Evolutionary conservation across 2,113 vertebrate species (phyloP), one percentile per base, ranked within the genome.

Genomic region (Ursus arctos): DNA sequence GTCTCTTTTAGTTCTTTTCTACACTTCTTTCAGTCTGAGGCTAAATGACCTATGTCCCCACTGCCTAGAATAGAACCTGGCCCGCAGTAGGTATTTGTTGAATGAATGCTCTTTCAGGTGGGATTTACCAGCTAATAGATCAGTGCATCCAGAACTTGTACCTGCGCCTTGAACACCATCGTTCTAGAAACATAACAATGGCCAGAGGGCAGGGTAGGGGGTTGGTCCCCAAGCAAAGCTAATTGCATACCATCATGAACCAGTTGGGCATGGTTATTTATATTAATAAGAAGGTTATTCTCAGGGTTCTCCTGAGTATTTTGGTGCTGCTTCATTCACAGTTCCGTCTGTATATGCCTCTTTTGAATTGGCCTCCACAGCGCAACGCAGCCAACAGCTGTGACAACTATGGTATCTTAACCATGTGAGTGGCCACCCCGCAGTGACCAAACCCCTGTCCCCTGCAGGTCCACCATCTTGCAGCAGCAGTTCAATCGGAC

Each of bases 401-500:
- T 53, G 31, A 22, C 47, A 13, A 19, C 8, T 40, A 7, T 5
- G 6, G 14, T 49, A 21, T 21, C 51, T 8, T 14, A 11, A 43
- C 15, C 26, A 0, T 0, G 0, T 6, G 19, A 14, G n/a, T 15
- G 28, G 10, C 72, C 33, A 0, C 24, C 55, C 65, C 16, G 0
- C 36, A 24, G n/a, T 93, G 71, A 92, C 90, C 49, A 16, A 16
- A 16, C 19, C 3, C 36, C 57, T 74, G 43, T 51, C 53, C 11
- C 76, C 28, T 18, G 1, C 87, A 99, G 99, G 91, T 99, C 99
- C 76, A 99, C 99, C 33, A 99, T 99, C 96, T 96, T 99, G 98
- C 99, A 99, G 98, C 99, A 99, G 99, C 99, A 99, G 98, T 99
- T 99, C 94, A 99, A 99, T 98, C 99, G 99, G 0, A 99, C 99